These are phyloP conservation scores for Indri indri DNA, from an alignment of 2,113 vertebrate species.

Conservation along the genomic window DNA sequence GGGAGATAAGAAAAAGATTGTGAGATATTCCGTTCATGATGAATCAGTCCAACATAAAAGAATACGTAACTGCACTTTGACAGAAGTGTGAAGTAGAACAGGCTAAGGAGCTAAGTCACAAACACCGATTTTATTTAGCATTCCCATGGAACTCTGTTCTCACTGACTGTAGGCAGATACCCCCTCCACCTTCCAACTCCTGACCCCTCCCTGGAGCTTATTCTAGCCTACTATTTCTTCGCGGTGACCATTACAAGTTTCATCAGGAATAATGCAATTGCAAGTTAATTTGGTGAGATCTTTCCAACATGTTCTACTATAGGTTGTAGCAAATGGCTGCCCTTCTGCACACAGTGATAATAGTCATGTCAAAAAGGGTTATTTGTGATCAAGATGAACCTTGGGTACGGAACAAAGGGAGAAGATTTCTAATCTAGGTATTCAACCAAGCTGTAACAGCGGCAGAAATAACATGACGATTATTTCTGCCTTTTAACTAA, in stretches of 20 bases:
- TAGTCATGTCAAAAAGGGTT: not conserved
- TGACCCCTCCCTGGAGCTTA: not conserved
- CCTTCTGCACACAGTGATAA: not conserved
- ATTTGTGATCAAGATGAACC: not conserved
- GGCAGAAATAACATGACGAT: not conserved
- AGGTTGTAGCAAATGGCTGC: not conserved
- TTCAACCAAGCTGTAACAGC: not conserved
- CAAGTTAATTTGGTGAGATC: not conserved
- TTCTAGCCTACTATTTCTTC: not conserved
- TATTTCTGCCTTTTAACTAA: not conserved
- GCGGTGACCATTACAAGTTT: not conserved
- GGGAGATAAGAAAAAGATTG: not conserved
- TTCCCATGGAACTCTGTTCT: not conserved
- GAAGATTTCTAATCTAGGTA: not conserved
- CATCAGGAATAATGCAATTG: not conserved
- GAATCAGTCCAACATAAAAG: not conserved
- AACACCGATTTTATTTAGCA: not conserved
- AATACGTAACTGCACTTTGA: not conserved
- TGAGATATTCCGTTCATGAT: not conserved
- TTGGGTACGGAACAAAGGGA: not conserved
- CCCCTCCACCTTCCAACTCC: too few relatives aligned
- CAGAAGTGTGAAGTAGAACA: not conserved
- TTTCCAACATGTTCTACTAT: not conserved
- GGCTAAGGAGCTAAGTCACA: not conserved
- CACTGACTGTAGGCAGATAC: not conserved